Percentiles rank a stretch among this genome's conserved stretches.
Conservation (phyloP, 2,113 vertebrate genomes). For the Corythoichthys intestinalis region DNA sequence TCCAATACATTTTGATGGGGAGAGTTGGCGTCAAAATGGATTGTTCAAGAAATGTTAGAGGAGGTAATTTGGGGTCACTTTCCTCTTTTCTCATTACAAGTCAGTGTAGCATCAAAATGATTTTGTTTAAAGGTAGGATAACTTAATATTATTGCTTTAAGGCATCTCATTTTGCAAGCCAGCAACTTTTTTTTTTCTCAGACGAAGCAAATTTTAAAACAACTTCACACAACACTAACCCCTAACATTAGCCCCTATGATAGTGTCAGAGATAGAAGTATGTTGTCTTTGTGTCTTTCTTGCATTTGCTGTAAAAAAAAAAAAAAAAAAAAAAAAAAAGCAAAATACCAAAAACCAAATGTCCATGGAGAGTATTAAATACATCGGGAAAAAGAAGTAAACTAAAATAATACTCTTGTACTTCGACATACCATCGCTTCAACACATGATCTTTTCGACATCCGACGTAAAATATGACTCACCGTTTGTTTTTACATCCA, state of each 20-base stretch:
- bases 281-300: background rate
- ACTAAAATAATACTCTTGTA: too few species aligned
- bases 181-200: background rate
- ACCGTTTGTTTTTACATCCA: too few species aligned
- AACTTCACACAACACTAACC: background rate
- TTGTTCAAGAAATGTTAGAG: background rate
- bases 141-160: slow-evolving; percentile 3
- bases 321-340: too few species aligned
- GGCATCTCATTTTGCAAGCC: slow-evolving; percentile 8
- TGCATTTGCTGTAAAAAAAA: background rate
- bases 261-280: background rate
- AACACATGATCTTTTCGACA: too few species aligned
- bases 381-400: too few species aligned
- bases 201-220: background rate
- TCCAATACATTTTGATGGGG: too few species aligned
- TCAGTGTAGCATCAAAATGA: slow-evolving; percentile 5
- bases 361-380: too few species aligned
- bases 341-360: too few species aligned
- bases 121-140: background rate
- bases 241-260: background rate
- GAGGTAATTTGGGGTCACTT: background rate
- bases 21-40: too few species aligned
- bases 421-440: too few species aligned
- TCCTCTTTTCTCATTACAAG: background rate
- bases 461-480: too few species aligned